Evolutionary conservation across 2,797 vertebrate species (phyloP).

Genomic region (Echiichthys vipera): DNA sequence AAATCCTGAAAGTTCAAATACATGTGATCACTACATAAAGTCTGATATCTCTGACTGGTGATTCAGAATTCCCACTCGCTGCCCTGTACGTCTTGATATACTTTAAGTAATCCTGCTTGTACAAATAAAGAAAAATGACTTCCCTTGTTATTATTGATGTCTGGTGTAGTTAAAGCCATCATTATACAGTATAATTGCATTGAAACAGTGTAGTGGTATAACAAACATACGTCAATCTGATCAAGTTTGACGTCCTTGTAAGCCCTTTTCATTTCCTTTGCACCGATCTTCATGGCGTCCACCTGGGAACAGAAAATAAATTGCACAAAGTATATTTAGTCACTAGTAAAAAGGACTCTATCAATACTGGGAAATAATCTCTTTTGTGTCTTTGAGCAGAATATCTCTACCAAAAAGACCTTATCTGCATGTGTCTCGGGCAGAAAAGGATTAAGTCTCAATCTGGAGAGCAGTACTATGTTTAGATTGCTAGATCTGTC

Average conservation of each 20-base stretch:
- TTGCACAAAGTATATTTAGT: neutral
- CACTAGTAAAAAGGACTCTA: neutral
- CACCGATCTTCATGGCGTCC: constrained; percentile 98
- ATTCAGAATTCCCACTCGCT: too few relatives aligned
- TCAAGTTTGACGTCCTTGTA: constrained; percentile 98
- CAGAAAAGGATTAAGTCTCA: too few relatives aligned
- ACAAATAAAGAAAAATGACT: neutral
- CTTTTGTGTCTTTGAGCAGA: neutral
- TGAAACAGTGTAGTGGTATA: neutral
- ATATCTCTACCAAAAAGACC: too few relatives aligned
- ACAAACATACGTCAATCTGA: constrained; percentile 92
- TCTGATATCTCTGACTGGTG: neutral
- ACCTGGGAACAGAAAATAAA: constrained; percentile 85
- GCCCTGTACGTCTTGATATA: neutral
- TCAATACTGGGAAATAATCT: neutral
- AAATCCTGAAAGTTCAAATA: constrained; percentile 86
- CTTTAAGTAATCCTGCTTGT: neutral
- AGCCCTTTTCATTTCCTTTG: constrained; percentile 98
- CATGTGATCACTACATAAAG: neutral
- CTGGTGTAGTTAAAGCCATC: neutral
- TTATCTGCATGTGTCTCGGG: too few relatives aligned
- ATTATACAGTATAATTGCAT: neutral
- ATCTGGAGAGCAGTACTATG: neutral
- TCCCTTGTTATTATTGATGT: neutral
- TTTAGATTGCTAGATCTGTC: neutral